These are phyloP conservation scores for Grallaria varia DNA, from an alignment of 2,113 vertebrate species.

Conservation along the genomic window DNA sequence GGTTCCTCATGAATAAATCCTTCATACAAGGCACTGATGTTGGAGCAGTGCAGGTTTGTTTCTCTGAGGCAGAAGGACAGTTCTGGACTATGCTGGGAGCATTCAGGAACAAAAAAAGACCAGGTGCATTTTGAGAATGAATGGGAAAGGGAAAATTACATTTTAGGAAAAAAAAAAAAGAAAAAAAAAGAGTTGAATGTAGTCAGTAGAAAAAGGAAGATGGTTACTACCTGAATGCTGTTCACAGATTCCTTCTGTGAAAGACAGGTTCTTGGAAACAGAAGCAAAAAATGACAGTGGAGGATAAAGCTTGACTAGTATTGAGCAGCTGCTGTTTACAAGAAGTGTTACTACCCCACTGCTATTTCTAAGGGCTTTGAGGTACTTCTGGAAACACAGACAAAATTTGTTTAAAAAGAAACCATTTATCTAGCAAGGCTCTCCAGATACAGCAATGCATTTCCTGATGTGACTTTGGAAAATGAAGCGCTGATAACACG, in stretches of 20 bases:
- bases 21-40: not conserved
- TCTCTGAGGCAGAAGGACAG: fast-evolving
- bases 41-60: fast-evolving
- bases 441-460: fast-evolving
- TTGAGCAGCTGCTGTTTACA: not conserved
- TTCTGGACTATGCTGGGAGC: not conserved
- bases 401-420: not conserved
- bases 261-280: not conserved
- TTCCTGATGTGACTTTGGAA: not conserved
- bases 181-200: not conserved
- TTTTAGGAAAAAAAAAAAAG: not conserved
- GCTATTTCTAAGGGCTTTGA: not conserved
- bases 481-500: fast-evolving
- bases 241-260: not conserved
- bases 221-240: not conserved
- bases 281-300: fast-evolving
- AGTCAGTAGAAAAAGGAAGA: not conserved
- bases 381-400: not conserved
- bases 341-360: fast-evolving
- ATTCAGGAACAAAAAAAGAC: not conserved
- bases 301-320: not conserved
- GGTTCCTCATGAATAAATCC: not conserved
- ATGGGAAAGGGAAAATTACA: not conserved
- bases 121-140: not conserved
- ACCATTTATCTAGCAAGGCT: fast-evolving